Percentiles rank a stretch among this genome's conserved stretches.
phyloP scores from a whole-genome alignment of 2,888 invertebrate species.

The Lagria hirta region DNA sequence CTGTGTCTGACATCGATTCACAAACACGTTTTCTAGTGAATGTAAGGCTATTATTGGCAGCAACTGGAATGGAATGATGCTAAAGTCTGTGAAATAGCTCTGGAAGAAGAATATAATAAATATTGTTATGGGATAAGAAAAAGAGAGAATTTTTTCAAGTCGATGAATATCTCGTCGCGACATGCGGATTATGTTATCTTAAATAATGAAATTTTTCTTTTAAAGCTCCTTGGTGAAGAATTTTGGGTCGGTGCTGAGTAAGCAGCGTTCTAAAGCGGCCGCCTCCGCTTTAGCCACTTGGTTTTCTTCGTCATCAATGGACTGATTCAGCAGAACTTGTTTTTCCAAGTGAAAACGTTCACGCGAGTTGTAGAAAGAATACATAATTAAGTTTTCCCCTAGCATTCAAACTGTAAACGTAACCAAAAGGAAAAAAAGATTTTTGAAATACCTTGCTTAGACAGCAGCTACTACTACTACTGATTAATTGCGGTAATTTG shows the following conservation, averaged over 20 bases:
- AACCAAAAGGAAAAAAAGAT: no score
- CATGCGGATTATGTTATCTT: constrained; percentile 14
- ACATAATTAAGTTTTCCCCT: constrained; percentile 13
- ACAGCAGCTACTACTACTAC: neutral
- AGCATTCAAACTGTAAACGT: no score
- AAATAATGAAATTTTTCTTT: constrained; percentile 25
- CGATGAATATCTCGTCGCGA: no score
- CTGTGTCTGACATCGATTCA: no score
- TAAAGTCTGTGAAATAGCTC: no score
- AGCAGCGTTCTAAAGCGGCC: constrained; percentile 10
- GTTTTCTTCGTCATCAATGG: constrained; percentile 17
- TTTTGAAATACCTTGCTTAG: constrained; percentile 7
- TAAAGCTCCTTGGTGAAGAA: constrained; percentile 22
- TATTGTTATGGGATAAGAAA: no score
- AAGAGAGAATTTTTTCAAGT: no score
- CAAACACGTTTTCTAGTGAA: no score
- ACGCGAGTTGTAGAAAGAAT: constrained; percentile 11
- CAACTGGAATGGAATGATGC: no score
- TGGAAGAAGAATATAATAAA: no score
- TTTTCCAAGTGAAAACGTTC: constrained; percentile 18
- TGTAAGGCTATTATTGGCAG: no score
- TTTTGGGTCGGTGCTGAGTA: constrained; percentile 22
- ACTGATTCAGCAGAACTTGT: constrained; percentile 24
- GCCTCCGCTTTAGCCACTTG: constrained; percentile 8
- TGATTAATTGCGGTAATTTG: constrained; percentile 1